Percentiles rank a stretch among this genome's conserved stretches.
Conservation (phyloP, 2,888 invertebrate genomes). For the Amphipyra tragopoginis region DNA sequence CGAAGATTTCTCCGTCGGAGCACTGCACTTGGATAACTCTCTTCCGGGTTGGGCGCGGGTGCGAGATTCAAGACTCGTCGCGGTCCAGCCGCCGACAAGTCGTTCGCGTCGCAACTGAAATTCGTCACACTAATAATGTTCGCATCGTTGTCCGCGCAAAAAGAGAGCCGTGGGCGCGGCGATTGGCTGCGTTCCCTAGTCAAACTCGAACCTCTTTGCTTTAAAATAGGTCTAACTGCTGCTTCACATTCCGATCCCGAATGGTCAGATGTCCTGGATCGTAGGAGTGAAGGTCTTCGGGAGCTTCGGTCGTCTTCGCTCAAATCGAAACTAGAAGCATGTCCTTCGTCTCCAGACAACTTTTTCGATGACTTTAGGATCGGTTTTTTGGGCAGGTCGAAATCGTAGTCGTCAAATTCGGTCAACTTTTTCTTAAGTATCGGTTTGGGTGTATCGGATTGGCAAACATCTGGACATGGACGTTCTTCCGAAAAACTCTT, state of each 20-base stretch:
- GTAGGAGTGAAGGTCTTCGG: constrained; percentile 88
- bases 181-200: constrained; percentile 91
- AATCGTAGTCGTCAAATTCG: constrained; percentile 93
- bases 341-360: constrained; percentile 91
- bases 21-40: constrained; percentile 84
- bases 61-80: constrained; percentile 81
- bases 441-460: constrained; percentile 91
- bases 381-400: constrained; percentile 93
- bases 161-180: constrained; percentile 91
- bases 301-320: constrained; percentile 90
- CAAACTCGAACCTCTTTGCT: constrained; percentile 91
- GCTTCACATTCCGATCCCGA: constrained; percentile 90
- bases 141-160: constrained; percentile 89
- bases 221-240: constrained; percentile 91
- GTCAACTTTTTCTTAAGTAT: constrained; percentile 96
- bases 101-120: constrained; percentile 85
- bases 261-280: constrained; percentile 88
- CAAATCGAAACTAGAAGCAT: constrained; percentile 88
- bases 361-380: constrained; percentile 94
- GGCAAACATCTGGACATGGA: constrained; percentile 85
- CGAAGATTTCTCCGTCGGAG: constrained; percentile 84
- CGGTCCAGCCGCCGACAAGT: constrained; percentile 86
- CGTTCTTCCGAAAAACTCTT: constrained; percentile 93
- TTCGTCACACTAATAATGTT: constrained; percentile 82
- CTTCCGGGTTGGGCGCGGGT: constrained; percentile 76